Conservation (phyloP, 2,888 invertebrate genomes). For the Emmelina monodactyla region DNA sequence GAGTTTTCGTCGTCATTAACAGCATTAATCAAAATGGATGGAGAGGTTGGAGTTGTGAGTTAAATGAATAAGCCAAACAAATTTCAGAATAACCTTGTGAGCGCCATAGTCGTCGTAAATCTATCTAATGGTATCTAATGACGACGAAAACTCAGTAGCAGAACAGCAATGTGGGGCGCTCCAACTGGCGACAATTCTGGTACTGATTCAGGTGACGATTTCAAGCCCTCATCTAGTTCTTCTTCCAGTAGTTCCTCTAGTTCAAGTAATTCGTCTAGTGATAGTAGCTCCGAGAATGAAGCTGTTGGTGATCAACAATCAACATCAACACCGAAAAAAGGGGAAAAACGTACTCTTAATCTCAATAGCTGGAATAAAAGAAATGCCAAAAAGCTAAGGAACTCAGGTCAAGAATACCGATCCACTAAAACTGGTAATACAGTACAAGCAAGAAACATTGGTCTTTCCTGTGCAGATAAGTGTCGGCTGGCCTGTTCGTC, state of each 20-base stretch:
- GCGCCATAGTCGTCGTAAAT: no score
- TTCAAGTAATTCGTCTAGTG: neutral
- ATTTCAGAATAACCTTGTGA: no score
- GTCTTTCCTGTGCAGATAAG: constrained; percentile 9
- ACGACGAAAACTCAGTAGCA: neutral
- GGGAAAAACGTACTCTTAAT: neutral
- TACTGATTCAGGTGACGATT: neutral
- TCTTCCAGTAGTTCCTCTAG: neutral
- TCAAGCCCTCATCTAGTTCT: neutral
- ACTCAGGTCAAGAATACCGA: neutral
- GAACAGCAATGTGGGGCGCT: neutral
- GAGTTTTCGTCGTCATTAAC: neutral
- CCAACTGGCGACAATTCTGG: neutral
- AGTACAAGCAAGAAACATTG: constrained; percentile 6
- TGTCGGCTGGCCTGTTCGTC: constrained; percentile 9
- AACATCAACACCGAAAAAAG: neutral
- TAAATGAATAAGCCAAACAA: no score
- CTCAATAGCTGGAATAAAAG: neutral
- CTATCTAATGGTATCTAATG: no score
- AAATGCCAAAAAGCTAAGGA: neutral
- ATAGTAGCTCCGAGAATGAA: neutral
- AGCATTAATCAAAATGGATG: no score
- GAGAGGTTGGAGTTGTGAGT: no score
- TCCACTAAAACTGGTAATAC: constrained; percentile 1
- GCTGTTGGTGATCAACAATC: neutral